Evolutionary conservation across 92 coral and sea anemone genomes (phyloP).

Genomic region (Pocillopora grandis): DNA sequence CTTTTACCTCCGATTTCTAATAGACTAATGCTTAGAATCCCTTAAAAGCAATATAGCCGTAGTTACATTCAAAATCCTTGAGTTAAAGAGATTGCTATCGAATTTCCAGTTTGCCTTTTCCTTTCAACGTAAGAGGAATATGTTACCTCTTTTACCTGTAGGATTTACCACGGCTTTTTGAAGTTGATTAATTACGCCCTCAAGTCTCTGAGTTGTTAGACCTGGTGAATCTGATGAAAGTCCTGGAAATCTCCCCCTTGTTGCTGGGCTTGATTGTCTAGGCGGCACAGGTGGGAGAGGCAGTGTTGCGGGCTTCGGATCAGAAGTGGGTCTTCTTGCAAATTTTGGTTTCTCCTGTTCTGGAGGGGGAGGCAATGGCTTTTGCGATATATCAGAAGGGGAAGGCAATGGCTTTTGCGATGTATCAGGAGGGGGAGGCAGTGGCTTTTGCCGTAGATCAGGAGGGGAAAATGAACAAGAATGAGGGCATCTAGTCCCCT

Average conservation of each 20-base stretch:
- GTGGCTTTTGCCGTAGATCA: neutral
- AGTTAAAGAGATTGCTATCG: too few relatives aligned
- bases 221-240: neutral
- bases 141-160: neutral
- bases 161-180: neutral
- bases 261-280: neutral
- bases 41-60: too few relatives aligned
- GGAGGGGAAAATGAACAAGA: neutral
- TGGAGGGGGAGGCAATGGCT: neutral
- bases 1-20: too few relatives aligned
- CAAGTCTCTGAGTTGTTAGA: neutral
- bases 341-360: neutral
- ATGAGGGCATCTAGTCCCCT: neutral
- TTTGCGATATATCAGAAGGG: neutral
- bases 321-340: neutral
- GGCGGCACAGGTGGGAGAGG: conserved; percentile 5
- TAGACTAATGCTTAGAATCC: too few relatives aligned
- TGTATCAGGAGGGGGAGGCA: neutral
- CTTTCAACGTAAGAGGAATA: neutral
- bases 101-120: neutral
- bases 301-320: conserved; percentile 11
- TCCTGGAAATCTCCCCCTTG: neutral
- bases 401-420: too few relatives aligned
- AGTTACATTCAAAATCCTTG: too few relatives aligned
- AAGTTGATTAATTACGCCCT: conserved; percentile 17